phyloP scores from a whole-genome alignment of 1,140 invertebrate species.

The Procambarus virginalis region DNA sequence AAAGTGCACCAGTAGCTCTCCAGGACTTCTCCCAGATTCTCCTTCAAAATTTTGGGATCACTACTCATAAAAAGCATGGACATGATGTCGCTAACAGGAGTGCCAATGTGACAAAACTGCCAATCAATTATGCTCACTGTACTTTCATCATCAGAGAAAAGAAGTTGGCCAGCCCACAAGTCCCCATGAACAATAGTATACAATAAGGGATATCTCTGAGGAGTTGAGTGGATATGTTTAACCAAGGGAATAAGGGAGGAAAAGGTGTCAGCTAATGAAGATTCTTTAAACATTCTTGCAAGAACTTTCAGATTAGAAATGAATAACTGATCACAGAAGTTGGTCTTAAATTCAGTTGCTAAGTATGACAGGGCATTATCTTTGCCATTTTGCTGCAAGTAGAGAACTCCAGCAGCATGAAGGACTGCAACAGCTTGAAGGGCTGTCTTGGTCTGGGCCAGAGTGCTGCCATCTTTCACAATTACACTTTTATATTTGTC shows the following conservation, averaged over 20 bases:
- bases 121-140: conserved; percentile 38
- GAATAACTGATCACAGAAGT: conserved; percentile 25
- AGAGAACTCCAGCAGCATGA: conserved; percentile 42
- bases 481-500: conserved; percentile 41
- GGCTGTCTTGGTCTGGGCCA: conserved; percentile 40
- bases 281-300: conserved; percentile 13
- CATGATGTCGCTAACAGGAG: conserved; percentile 40
- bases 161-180: conserved; percentile 50
- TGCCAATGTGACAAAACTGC: conserved; percentile 49
- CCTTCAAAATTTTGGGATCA: conserved; percentile 14
- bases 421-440: conserved; percentile 31
- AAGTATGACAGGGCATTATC: background rate
- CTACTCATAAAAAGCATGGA: conserved; percentile 63
- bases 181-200: conserved; percentile 47
- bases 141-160: conserved; percentile 42
- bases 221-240: background rate
- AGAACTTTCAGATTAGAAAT: conserved; percentile 34
- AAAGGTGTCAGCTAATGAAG: conserved; percentile 18
- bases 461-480: conserved; percentile 46
- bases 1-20: conserved; percentile 35
- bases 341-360: background rate
- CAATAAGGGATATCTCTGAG: conserved; percentile 6
- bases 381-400: background rate
- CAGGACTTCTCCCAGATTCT: conserved; percentile 31
- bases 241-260: conserved; percentile 29